A percentile compares a stretch with the other conserved stretches of the same genome.
Conservation (phyloP, 2,113 vertebrate genomes). For the Otis tarda region DNA sequence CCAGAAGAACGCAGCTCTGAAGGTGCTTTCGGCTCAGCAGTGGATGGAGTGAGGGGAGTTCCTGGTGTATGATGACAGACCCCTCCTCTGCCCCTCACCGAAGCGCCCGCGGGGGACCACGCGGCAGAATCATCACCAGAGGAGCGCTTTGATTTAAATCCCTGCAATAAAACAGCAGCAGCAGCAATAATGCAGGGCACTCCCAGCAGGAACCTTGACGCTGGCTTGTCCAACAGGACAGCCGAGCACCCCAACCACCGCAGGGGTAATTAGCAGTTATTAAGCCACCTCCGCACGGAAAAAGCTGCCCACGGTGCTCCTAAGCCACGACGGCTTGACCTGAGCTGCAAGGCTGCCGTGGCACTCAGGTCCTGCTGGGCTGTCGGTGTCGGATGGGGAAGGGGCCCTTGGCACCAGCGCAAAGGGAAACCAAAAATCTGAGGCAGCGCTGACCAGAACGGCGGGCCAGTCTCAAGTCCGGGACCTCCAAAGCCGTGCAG, state of each 20-base stretch:
- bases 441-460: not conserved
- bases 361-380: not conserved
- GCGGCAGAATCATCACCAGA: not conserved
- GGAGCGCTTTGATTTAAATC: not conserved
- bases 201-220: not conserved
- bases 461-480: rapidly evolving
- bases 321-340: rapidly evolving
- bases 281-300: not conserved
- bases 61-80: not conserved
- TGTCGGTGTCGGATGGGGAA: not conserved
- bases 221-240: not conserved
- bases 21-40: not conserved
- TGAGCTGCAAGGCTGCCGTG: not conserved
- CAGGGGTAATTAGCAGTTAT: not conserved
- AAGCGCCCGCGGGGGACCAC: rapidly evolving
- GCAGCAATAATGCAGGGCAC: not conserved
- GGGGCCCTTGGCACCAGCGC: not conserved
- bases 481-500: not conserved
- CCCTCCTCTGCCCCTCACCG: not conserved
- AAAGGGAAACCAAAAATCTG: not conserved
- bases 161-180: not conserved
- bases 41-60: not conserved
- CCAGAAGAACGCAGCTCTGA: not conserved
- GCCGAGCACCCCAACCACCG: not conserved
- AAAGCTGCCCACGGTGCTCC: not conserved